phyloP scores from a whole-genome alignment of 2,888 invertebrate species.

The Drosophila limbata region DNA sequence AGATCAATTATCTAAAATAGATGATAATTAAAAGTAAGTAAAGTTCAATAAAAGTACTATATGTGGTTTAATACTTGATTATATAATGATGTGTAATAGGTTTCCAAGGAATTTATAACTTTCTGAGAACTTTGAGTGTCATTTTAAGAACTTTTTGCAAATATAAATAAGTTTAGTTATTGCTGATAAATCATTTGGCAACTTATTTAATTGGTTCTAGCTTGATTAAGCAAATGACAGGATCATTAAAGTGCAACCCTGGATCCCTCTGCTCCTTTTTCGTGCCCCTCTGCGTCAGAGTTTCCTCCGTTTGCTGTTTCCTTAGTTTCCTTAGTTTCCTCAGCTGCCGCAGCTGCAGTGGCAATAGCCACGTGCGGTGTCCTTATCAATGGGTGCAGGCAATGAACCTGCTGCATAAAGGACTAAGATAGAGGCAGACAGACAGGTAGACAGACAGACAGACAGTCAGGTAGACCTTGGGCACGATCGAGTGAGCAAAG shows the following conservation, averaged over 20 bases:
- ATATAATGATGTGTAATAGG: no score
- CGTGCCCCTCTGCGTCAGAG: not conserved
- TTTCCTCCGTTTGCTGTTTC: slow-evolving; percentile 11
- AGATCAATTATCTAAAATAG: no score
- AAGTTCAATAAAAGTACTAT: no score
- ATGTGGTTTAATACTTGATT: no score
- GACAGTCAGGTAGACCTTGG: not conserved
- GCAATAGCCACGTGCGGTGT: slow-evolving; percentile 20
- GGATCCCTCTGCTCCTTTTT: not conserved
- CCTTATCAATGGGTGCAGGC: slow-evolving; percentile 16
- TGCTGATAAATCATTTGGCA: not conserved
- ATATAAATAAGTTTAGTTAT: not conserved
- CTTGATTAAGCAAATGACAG: slow-evolving; percentile 22
- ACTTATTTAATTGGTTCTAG: not conserved
- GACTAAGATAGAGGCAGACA: not conserved
- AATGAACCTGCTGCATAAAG: slow-evolving; percentile 10
- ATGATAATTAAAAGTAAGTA: no score
- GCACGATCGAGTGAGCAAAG: slow-evolving; percentile 10
- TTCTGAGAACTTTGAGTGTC: no score
- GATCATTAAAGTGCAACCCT: slow-evolving; percentile 4
- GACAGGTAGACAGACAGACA: not conserved
- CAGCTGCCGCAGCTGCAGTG: slow-evolving; percentile 23
- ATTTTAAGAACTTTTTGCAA: not conserved
- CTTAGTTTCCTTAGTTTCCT: slow-evolving; percentile 14
- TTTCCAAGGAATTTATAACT: no score